phyloP scores from a whole-genome alignment of 1,140 invertebrate genomes.

The Drosophila miranda region DNA sequence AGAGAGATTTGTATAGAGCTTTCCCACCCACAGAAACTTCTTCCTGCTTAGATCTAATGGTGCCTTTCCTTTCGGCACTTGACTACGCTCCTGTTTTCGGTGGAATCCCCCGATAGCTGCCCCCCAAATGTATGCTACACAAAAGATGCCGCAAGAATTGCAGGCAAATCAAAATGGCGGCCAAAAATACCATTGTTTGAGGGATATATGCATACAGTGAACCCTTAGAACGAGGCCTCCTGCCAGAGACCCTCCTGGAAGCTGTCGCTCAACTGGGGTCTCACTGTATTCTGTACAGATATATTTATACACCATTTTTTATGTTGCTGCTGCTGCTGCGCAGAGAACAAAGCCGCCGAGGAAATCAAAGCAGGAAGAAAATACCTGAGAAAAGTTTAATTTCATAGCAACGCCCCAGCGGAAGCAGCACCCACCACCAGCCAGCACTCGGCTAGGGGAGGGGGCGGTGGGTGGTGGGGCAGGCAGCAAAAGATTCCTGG shows the following conservation, averaged over 20 bases:
- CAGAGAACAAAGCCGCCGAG: conserved; percentile 63
- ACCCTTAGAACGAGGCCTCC: too few relatives aligned
- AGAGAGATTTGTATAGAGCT: background rate
- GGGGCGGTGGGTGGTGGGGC: background rate
- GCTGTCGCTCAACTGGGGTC: too few relatives aligned
- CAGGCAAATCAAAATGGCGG: conserved; percentile 62
- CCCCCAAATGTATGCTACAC: conserved; percentile 26
- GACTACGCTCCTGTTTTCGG: background rate
- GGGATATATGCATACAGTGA: conserved; percentile 6
- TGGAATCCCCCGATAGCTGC: background rate
- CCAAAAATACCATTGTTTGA: conserved; percentile 32
- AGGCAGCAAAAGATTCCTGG: conserved; percentile 39
- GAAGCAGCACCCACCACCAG: conserved; percentile 49
- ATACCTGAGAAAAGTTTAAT: conserved; percentile 82
- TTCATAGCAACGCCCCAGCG: conserved; percentile 80
- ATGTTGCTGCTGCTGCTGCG: conserved; percentile 33
- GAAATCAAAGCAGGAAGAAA: conserved; percentile 73
- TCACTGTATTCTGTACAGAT: too few relatives aligned
- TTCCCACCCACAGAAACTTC: background rate
- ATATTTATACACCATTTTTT: too few relatives aligned
- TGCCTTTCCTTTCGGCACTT: background rate
- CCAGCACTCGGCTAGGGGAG: conserved; percentile 6
- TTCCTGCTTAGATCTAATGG: background rate
- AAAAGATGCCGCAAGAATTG: conserved; percentile 45
- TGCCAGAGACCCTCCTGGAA: too few relatives aligned